phyloP scores from a whole-genome alignment of 2,797 vertebrate species.

The Anolis apletophallus region DNA sequence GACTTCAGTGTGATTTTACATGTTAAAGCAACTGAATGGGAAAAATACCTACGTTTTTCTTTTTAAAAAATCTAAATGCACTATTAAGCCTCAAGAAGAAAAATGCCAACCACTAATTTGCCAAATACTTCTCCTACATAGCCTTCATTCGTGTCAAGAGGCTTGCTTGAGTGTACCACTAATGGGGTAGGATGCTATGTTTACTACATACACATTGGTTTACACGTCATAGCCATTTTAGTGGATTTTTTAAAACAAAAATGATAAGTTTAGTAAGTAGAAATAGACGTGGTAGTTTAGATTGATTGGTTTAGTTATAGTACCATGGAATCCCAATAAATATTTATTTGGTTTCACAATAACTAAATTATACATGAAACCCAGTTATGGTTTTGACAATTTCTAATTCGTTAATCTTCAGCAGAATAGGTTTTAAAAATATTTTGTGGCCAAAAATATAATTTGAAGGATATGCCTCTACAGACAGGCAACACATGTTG shows the following conservation, averaged over 20 bases:
- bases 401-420: conserved; percentile 37
- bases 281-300: conserved; percentile 31
- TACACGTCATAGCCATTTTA: conserved; percentile 47
- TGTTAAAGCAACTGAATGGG: conserved; percentile 59
- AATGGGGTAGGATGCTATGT: conserved; percentile 12
- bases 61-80: conserved; percentile 76
- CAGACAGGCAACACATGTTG: conserved; percentile 71
- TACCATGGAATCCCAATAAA: conserved; percentile 46
- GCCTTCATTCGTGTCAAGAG: conserved; percentile 9
- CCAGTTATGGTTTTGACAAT: conserved; percentile 50
- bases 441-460: conserved; percentile 70
- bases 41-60: conserved; percentile 39
- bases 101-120: conserved; percentile 49
- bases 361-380: conserved; percentile 48
- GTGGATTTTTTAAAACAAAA: conserved; percentile 26
- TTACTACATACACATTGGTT: conserved; percentile 53
- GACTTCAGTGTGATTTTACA: conserved; percentile 56
- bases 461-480: conserved; percentile 66
- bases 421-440: conserved; percentile 60
- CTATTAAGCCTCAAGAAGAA: conserved; percentile 78
- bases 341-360: conserved; percentile 46
- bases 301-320: conserved; percentile 39
- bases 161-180: background rate
- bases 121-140: conserved; percentile 6
- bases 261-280: conserved; percentile 52